Evolutionary conservation across 2,113 vertebrate species (phyloP), one percentile per base, ranked within the genome.

Genomic region (Paradoxurus hermaphroditus): DNA sequence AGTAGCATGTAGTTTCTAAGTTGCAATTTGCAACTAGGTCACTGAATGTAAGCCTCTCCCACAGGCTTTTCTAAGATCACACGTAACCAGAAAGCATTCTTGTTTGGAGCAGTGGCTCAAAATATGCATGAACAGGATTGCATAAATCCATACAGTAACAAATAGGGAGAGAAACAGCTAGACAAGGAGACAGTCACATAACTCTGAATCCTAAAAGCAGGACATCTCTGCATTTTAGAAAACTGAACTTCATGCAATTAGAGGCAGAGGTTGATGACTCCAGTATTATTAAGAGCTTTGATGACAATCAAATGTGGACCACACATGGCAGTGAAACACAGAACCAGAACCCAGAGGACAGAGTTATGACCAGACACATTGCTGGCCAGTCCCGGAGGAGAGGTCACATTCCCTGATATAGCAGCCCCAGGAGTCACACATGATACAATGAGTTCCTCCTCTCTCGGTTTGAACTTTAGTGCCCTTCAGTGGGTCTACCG

Each of bases 401-500:
- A 82, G 0, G 19, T 3, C 25, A 16, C 59, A 3, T 0, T 62
- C 39, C 18, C 53, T 5, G 1, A 51, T 65, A 44, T 9, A 56
- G 27, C 4, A 6, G 13, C 36, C n/a, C 25, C 44, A 4, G 23
- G 21, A 75, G 21, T 39, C 72, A 65, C 11, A 7, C 36, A 16
- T 0, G 0, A 14, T 7, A 27, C 0, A 0, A 13, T 27, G 10
- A 77, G 14, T 10, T 5, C 13, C 5, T 67, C 9, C 27, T 79
- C 65, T 23, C 19, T 27, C 29, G 25, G 18, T 41, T 3, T 72
- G 39, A 70, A 65, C 14, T 44, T 56, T 21, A 15, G 4, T 36
- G 39, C 41, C 51, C 18, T 34, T 46, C 49, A 29, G 2, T 4
- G 31, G 36, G 21, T n/a, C 51, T 51, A 4, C 7, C 1, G 7